Base-by-base conservation (phyloP, 92 coral and sea anemone species). In the Isaurus tuberculatus region DNA sequence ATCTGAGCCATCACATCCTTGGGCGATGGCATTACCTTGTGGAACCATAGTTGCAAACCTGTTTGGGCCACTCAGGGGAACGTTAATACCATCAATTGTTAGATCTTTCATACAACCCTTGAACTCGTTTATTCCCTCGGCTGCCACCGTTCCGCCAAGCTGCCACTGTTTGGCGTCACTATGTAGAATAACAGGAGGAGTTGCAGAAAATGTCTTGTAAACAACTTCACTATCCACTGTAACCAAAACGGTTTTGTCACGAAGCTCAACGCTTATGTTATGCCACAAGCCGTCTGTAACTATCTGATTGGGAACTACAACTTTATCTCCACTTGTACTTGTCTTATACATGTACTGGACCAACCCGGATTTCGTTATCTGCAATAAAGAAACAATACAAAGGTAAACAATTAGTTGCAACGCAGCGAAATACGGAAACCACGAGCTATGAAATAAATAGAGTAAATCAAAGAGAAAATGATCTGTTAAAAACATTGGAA, bases 211-310 rank as follows among this genome's bases (percentile, higher is more conserved):
- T 28, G 80, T 86, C 8, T 81, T 79, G 8, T 66, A 64, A 6
- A 3, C 78, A 31, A 75, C 5, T 75, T 87, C 77, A 77, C 74
- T 88, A 70, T 85, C 94, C 48, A 92, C 80, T 17, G 81, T 87
- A 68, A 97, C 92, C 36, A 83, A 82, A 74, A 92, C 92, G 65
- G 87, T 73, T n/a, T 83, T 90, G 7, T 68, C 88, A 44, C 73
- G 74, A 61, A 92, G 97, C 4, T 77, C 77, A 44, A 97, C 36
- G 13, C 95, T 84, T 75, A 94, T 86, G 85, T 94, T 97, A 75
- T 92, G 98, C 99, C 99, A 97, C 42, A 86, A 48, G 25, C 99
- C 99, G 67, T 94, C 91, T 7, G 89, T 85, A 84, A 92, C 92
- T 42, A 77, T 70, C 44, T 66, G 46, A 53, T 87, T 37, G 8